phyloP scores from a whole-genome alignment of 1,140 invertebrate genomes.

The Dreissena rostriformis region DNA sequence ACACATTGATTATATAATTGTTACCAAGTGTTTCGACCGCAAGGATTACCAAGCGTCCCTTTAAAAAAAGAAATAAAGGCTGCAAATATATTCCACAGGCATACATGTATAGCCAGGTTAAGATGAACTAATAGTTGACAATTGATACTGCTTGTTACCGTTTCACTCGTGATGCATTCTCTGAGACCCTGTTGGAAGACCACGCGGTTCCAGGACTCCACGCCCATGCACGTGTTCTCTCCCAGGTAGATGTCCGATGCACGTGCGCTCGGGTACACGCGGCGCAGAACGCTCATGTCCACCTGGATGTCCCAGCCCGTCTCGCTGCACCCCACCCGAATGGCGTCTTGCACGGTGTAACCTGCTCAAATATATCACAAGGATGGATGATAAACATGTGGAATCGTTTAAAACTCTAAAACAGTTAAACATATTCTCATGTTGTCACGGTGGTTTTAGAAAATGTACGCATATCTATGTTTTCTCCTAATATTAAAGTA shows the following conservation, averaged over 20 bases:
- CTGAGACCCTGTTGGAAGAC: constrained; percentile 16
- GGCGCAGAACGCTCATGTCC: constrained; percentile 24
- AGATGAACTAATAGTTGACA: too few species aligned
- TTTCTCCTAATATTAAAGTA: not conserved
- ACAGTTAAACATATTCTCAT: not conserved
- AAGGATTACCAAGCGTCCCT: too few species aligned
- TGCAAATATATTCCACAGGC: too few species aligned
- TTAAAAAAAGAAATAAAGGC: too few species aligned
- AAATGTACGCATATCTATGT: not conserved
- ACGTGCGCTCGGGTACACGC: constrained; percentile 14
- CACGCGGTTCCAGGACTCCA: not conserved
- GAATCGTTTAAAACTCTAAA: too few species aligned
- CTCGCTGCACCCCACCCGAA: constrained; percentile 15
- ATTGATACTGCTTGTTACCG: not conserved
- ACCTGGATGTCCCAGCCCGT: constrained; percentile 28
- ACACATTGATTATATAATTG: not conserved
- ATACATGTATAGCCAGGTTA: too few species aligned
- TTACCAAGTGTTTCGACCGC: too few species aligned
- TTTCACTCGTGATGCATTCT: constrained; percentile 36
- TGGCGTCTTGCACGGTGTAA: constrained; percentile 12
- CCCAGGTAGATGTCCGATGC: constrained; percentile 47
- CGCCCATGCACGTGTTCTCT: constrained; percentile 32
- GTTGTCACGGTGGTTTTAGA: not conserved
- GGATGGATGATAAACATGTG: too few species aligned
- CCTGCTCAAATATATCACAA: not conserved